These are phyloP conservation scores for Tetragonisca angustula DNA, from an alignment of 2,888 invertebrate species.

Conservation along the genomic window DNA sequence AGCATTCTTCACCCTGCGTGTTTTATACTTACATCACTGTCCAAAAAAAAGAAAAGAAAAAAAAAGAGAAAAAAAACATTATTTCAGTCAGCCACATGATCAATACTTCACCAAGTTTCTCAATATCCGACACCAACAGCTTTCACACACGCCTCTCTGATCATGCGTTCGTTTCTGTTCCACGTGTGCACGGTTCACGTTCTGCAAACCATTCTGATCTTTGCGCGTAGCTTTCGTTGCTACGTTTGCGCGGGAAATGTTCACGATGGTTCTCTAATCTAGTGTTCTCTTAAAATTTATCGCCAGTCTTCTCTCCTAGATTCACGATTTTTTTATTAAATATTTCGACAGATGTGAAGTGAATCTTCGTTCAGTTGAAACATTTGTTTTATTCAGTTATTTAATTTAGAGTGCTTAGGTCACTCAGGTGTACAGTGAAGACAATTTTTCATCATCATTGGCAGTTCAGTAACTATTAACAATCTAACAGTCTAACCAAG, in stretches of 20 bases:
- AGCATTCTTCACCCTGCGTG: constrained; percentile 50
- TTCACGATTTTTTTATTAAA: too few species aligned
- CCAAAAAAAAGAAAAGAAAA: constrained; percentile 12
- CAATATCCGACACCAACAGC: constrained; percentile 41
- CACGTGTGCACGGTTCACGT: constrained; percentile 61
- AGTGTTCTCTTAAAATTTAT: not conserved
- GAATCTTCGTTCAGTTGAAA: too few species aligned
- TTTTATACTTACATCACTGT: constrained; percentile 62
- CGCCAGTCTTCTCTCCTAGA: not conserved
- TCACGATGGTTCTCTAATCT: constrained; percentile 22
- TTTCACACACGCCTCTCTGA: constrained; percentile 44
- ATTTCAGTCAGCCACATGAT: constrained; percentile 37
- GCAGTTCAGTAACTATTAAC: too few species aligned
- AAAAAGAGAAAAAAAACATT: constrained; percentile 8
- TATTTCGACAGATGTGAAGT: too few species aligned
- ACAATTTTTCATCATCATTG: too few species aligned
- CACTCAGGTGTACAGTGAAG: too few species aligned
- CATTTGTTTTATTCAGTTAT: too few species aligned
- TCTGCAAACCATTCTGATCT: constrained; percentile 34
- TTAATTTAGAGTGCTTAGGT: too few species aligned
- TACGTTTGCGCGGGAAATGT: constrained; percentile 33
- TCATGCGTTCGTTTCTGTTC: constrained; percentile 49
- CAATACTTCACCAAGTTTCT: constrained; percentile 27
- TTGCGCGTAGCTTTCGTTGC: constrained; percentile 24
- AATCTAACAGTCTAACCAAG: too few species aligned